Evolutionary conservation across 2,797 vertebrate species (phyloP).

Genomic region (Crypturellus tataupa): DNA sequence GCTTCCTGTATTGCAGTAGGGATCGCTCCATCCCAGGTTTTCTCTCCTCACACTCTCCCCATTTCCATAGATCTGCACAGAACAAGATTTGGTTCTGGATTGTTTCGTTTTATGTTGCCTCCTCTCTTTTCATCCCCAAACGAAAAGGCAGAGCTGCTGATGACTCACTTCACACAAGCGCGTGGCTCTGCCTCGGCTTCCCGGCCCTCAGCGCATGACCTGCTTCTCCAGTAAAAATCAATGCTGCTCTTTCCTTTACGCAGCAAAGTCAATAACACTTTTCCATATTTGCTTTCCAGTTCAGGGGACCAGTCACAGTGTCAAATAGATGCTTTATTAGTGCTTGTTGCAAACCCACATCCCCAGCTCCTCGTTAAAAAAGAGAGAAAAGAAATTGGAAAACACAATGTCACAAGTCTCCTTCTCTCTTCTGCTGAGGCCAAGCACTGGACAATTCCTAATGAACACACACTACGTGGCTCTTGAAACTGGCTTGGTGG

Average conservation of each 20-base stretch:
- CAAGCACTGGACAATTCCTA: neutral
- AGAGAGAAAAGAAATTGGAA: neutral
- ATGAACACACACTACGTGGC: accelerated
- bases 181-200: conserved; percentile 34
- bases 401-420: neutral
- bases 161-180: conserved; percentile 46
- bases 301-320: neutral
- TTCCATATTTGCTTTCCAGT: neutral
- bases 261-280: neutral
- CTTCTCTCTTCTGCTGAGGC: neutral
- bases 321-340: neutral
- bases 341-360: neutral
- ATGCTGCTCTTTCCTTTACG: neutral
- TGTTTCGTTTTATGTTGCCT: neutral
- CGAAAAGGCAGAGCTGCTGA: conserved; percentile 46
- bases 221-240: neutral
- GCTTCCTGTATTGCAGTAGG: neutral
- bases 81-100: neutral
- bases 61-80: neutral
- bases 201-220: neutral
- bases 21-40: neutral
- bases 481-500: neutral
- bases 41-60: neutral
- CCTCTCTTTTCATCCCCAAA: neutral
- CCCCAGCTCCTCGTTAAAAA: neutral